A percentile compares a stretch with the other conserved stretches of the same genome.
Evolutionary conservation across 2,113 vertebrate species (phyloP).

Genomic region (Leuciscus idus): DNA sequence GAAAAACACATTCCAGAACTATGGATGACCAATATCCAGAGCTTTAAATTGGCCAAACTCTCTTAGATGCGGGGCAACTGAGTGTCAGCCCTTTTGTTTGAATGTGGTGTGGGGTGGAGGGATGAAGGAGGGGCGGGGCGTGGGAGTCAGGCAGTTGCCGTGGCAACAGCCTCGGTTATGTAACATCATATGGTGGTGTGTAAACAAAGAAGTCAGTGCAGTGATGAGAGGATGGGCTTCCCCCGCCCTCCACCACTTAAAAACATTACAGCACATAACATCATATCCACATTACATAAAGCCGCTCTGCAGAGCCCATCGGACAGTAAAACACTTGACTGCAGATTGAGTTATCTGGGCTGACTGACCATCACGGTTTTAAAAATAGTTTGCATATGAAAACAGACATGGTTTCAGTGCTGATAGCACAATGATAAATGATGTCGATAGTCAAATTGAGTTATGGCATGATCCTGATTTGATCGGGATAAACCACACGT

Average conservation of each 20-base stretch:
- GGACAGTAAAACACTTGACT: constrained; percentile 35
- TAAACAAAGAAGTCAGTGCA: constrained; percentile 69
- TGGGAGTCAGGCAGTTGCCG: constrained; percentile 60
- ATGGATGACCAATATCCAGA: background rate
- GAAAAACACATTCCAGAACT: background rate
- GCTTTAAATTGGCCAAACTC: background rate
- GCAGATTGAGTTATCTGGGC: background rate
- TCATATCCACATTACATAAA: constrained; percentile 23
- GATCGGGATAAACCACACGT: background rate
- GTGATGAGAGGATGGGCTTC: constrained; percentile 30
- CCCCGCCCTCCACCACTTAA: constrained; percentile 12
- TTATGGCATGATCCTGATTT: background rate
- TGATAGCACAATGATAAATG: background rate
- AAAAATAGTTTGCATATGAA: background rate
- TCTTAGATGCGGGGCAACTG: background rate
- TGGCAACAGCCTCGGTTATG: constrained; percentile 74
- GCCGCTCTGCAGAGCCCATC: constrained; percentile 3
- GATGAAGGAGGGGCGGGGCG: constrained; percentile 27
- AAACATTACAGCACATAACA: constrained; percentile 33
- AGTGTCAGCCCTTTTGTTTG: background rate
- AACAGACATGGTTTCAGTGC: background rate
- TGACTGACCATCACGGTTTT: background rate
- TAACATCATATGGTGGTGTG: constrained; percentile 68
- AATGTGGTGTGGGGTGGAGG: background rate
- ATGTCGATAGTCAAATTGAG: background rate